Evolutionary conservation across 2,113 vertebrate species (phyloP), one percentile per base, ranked within the genome.

Genomic region (Takifugu flavidus): DNA sequence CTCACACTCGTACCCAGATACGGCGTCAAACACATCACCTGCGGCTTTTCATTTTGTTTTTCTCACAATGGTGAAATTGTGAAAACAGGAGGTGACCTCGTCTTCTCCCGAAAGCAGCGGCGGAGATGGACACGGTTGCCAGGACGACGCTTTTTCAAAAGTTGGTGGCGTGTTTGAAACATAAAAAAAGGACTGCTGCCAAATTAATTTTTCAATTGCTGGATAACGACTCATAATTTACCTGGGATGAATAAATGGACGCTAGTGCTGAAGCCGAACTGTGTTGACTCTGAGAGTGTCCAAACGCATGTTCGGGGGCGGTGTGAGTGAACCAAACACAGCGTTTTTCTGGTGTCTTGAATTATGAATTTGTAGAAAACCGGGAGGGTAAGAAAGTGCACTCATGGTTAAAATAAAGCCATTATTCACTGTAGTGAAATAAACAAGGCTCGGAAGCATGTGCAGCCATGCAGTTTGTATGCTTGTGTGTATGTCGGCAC

Each of bases 151-250:
- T 10, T 8, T 10, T 10, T 65, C 29, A 7, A 72, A 55, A 49
- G 60, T 78, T 29, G 57, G 26, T 49, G 15, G 49, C 11, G 52
- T 52, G 25, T 10, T 13, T 67, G 2, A 39, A 39, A 39, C 7
- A 39, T 10, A 10, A 39, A 39, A 5, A 39, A 39, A 39, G 34
- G 11, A 10, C 55, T 27, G 53, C 76, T 56, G 53, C 27, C 4
- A 26, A 59, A 60, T 65, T 60, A 29, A 25, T 62, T 73, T 72
- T 75, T 77, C 69, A 80, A 82, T 79, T 65, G 66, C 39, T 6
- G 58, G 52, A 67, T 63, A 50, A 31, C 29, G 54, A 75, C 75
- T 64, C 53, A 76, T 77, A 77, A 79, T 80, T 74, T 64, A 79
- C 49, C 65, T 77, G 43, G 14, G 53, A 26, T 53, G 58, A 69